Percentiles rank a stretch among this genome's conserved stretches.
Evolutionary conservation across 2,797 vertebrate species (phyloP).

Genomic region (Zenarchopterus dispar): DNA sequence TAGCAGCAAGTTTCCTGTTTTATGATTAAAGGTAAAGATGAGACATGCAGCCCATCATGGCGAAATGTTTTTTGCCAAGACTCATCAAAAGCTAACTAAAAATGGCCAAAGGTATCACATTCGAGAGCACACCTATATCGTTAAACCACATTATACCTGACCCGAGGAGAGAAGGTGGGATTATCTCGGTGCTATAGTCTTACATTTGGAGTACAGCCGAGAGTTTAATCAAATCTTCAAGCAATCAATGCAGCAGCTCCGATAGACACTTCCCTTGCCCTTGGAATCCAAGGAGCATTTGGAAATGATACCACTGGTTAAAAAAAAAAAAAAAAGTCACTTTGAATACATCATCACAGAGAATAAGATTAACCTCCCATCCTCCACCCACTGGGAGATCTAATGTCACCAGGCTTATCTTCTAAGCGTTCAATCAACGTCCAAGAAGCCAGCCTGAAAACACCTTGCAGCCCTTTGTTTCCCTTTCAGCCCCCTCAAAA

Average conservation of each 20-base stretch:
- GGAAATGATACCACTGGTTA: slow-evolving; percentile 63
- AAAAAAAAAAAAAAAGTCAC: slow-evolving; percentile 71
- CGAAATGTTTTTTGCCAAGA: background rate
- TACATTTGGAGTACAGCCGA: slow-evolving; percentile 75
- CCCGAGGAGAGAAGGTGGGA: slow-evolving; percentile 73
- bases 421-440: slow-evolving; percentile 75
- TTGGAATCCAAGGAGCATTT: slow-evolving; percentile 76
- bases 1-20: slow-evolving; percentile 11
- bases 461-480: slow-evolving; percentile 67
- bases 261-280: slow-evolving; percentile 69
- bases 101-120: slow-evolving; percentile 55
- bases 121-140: slow-evolving; percentile 48
- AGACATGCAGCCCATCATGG: background rate
- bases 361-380: slow-evolving; percentile 82
- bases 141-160: slow-evolving; percentile 72
- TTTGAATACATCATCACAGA: slow-evolving; percentile 73
- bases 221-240: slow-evolving; percentile 80
- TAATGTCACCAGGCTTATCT: slow-evolving; percentile 78
- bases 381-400: slow-evolving; percentile 73
- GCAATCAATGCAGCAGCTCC: slow-evolving; percentile 75
- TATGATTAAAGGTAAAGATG: slow-evolving; percentile 20
- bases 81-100: slow-evolving; percentile 34
- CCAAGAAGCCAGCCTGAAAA: slow-evolving; percentile 59
- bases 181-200: slow-evolving; percentile 80
- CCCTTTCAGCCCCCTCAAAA: slow-evolving; percentile 31